Evolutionary conservation across 2,888 invertebrate species (phyloP).

Genomic region (Ophraella communa): DNA sequence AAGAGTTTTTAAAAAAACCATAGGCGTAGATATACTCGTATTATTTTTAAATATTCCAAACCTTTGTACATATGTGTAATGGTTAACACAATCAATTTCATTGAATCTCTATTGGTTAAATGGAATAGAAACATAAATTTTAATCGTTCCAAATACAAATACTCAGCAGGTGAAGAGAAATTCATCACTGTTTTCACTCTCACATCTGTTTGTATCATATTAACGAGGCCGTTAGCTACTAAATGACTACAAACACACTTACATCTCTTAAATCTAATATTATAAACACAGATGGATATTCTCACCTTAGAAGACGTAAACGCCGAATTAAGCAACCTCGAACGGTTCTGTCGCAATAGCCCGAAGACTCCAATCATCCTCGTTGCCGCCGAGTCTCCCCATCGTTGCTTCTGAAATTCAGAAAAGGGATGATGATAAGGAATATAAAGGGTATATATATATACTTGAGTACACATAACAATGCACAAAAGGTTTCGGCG

Average conservation of each 20-base stretch:
- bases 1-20: no score
- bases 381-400: conserved; percentile 32
- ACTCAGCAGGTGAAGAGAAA: no score
- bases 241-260: no score
- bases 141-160: no score
- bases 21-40: no score
- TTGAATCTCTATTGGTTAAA: no score
- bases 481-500: conserved; percentile 40
- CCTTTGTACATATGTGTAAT: no score
- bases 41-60: no score
- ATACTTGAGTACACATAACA: conserved; percentile 41
- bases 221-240: no score
- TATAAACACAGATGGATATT: conserved; percentile 30
- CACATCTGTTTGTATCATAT: background rate
- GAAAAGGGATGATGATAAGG: conserved; percentile 29
- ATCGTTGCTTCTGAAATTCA: conserved; percentile 38
- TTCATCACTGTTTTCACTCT: no score
- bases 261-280: background rate
- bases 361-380: conserved; percentile 41
- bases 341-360: conserved; percentile 34
- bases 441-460: conserved; percentile 36
- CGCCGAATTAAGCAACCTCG: conserved; percentile 39
- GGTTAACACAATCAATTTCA: no score
- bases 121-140: no score
- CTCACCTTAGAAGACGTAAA: conserved; percentile 41